A percentile compares a stretch with the other conserved stretches of the same genome.
These are phyloP conservation scores for Microchirus variegatus DNA, from an alignment of 2,797 vertebrate species.

Conservation along the genomic window DNA sequence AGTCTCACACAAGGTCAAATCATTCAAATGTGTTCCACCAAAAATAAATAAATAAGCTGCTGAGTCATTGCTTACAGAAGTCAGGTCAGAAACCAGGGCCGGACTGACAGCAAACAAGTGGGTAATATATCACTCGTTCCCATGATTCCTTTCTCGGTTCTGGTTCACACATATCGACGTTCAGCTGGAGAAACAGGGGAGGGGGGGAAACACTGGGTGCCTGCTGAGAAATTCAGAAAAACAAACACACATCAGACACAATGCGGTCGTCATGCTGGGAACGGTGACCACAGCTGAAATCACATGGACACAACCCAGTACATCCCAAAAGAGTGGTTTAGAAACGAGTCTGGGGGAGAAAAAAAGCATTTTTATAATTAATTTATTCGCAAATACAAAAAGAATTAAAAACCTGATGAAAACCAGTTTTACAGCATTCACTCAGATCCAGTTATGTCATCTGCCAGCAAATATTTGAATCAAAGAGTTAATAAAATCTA, in stretches of 20 bases:
- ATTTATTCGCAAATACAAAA: slow-evolving; percentile 61
- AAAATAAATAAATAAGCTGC: background rate
- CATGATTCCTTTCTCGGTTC: too few species aligned
- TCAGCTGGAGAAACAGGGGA: too few species aligned
- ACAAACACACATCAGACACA: background rate
- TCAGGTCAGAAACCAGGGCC: background rate
- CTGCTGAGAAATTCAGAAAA: slow-evolving; percentile 6
- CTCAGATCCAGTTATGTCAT: slow-evolving; percentile 45
- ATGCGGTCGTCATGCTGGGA: slow-evolving; percentile 1
- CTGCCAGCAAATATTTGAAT: slow-evolving; percentile 36
- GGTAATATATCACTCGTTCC: too few species aligned
- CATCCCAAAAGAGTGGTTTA: too few species aligned
- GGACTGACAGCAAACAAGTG: background rate
- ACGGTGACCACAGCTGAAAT: slow-evolving; percentile 34
- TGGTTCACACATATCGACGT: background rate
- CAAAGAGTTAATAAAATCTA: slow-evolving; percentile 5
- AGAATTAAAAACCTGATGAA: slow-evolving; percentile 38
- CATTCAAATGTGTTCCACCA: too few species aligned
- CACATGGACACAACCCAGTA: slow-evolving; percentile 15
- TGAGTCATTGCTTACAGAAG: background rate
- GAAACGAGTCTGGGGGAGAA: too few species aligned
- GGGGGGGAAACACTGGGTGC: background rate
- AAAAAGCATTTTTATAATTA: too few species aligned
- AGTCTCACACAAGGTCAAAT: too few species aligned
- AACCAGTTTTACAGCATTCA: slow-evolving; percentile 49